Evolutionary conservation across 2,113 vertebrate species (phyloP).

Genomic region (Barnardius zonarius): DNA sequence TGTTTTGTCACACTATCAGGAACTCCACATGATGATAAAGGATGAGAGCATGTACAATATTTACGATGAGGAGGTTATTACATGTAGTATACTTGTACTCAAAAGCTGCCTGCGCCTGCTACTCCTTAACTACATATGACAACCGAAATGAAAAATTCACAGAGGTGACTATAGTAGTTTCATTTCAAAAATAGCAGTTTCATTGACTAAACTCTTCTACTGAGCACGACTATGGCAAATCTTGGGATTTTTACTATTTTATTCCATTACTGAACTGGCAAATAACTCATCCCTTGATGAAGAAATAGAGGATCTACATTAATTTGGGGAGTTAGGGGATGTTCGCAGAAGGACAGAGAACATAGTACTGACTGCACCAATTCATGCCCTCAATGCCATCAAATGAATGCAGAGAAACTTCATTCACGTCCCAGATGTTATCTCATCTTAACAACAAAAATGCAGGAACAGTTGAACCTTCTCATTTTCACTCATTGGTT

Average conservation of each 20-base stretch:
- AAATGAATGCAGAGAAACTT: not conserved
- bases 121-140: not conserved
- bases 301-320: not conserved
- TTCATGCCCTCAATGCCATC: not conserved
- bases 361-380: not conserved
- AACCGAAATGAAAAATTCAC: not conserved
- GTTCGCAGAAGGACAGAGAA: not conserved
- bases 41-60: not conserved
- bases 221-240: not conserved
- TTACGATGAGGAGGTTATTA: not conserved
- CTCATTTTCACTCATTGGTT: not conserved
- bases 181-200: not conserved
- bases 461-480: not conserved
- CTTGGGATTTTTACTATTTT: not conserved
- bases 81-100: accelerated
- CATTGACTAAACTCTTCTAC: not conserved
- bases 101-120: not conserved
- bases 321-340: too few species aligned
- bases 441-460: not conserved
- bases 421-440: not conserved
- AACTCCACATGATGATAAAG: not conserved
- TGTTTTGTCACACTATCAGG: not conserved
- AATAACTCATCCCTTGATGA: not conserved
- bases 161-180: not conserved
- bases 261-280: not conserved